These are phyloP conservation scores for Ambastaia sidthimunki DNA, from an alignment of 2,797 vertebrate genomes.

Conservation along the genomic window DNA sequence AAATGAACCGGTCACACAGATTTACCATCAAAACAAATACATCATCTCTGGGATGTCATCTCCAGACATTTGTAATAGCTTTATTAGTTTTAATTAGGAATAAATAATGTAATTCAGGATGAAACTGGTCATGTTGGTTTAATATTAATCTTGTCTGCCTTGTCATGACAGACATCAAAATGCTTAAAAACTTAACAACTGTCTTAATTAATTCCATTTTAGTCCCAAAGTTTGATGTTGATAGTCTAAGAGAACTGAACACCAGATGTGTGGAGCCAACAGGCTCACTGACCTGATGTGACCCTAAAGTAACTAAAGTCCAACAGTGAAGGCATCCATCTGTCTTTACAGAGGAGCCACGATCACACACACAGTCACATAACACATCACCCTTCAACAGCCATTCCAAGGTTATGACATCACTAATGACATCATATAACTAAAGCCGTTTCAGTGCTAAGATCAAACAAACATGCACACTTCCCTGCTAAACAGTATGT, in stretches of 20 bases:
- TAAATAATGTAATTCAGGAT: too few species aligned
- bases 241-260: too few species aligned
- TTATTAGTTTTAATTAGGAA: too few species aligned
- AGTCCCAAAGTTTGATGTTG: too few species aligned
- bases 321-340: neutral
- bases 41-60: too few species aligned
- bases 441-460: neutral
- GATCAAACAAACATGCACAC: neutral
- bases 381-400: neutral
- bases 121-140: too few species aligned
- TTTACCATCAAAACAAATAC: too few species aligned
- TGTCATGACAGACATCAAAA: neutral
- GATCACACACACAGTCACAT: neutral
- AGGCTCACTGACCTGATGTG: neutral
- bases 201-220: too few species aligned
- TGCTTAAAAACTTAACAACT: conserved; percentile 3
- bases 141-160: neutral
- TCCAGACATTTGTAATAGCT: too few species aligned
- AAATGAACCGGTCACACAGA: too few species aligned
- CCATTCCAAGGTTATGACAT: neutral
- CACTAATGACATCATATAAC: neutral
- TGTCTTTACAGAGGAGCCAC: neutral
- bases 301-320: neutral
- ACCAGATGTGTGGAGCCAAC: too few species aligned
- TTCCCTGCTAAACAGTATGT: neutral